Percentiles rank a stretch among this genome's conserved stretches.
Conservation (phyloP, 2,797 vertebrate genomes). For the Erpetoichthys calabaricus region DNA sequence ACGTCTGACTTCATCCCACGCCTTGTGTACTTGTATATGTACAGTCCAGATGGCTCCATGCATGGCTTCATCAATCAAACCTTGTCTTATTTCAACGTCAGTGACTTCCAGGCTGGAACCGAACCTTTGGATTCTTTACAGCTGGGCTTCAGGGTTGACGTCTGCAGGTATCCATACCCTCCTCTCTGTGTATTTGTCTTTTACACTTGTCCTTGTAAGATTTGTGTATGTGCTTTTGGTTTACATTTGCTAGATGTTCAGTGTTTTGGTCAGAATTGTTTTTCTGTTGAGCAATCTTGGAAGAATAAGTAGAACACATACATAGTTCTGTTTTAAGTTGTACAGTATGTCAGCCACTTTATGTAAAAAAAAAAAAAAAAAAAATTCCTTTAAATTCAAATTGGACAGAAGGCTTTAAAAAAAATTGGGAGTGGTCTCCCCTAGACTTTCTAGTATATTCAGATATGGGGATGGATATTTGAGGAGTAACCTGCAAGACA, state of each 20-base stretch:
- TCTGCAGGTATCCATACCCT: constrained; percentile 67
- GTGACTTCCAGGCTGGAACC: constrained; percentile 71
- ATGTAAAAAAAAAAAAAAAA: too few relatives aligned
- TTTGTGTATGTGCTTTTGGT: neutral
- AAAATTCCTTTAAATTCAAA: too few relatives aligned
- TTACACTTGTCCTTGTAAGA: neutral
- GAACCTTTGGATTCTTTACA: constrained; percentile 58
- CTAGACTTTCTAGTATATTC: too few relatives aligned
- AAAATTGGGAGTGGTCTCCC: too few relatives aligned
- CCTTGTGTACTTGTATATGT: constrained; percentile 86
- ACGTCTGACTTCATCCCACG: constrained; percentile 97
- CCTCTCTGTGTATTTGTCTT: neutral
- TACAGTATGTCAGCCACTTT: too few relatives aligned
- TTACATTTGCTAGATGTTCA: neutral
- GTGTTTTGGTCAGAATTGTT: neutral
- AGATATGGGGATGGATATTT: too few relatives aligned
- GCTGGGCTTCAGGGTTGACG: constrained; percentile 63
- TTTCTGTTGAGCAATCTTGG: too few relatives aligned
- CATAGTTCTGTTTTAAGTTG: too few relatives aligned
- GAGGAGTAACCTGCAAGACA: too few relatives aligned
- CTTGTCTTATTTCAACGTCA: constrained; percentile 85
- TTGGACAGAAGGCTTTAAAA: too few relatives aligned
- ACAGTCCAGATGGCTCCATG: constrained; percentile 83
- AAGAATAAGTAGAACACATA: too few relatives aligned
- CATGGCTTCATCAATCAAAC: constrained; percentile 89